These are phyloP conservation scores for Acinonyx jubatus DNA, from an alignment of 2,113 vertebrate species.

Conservation along the genomic window DNA sequence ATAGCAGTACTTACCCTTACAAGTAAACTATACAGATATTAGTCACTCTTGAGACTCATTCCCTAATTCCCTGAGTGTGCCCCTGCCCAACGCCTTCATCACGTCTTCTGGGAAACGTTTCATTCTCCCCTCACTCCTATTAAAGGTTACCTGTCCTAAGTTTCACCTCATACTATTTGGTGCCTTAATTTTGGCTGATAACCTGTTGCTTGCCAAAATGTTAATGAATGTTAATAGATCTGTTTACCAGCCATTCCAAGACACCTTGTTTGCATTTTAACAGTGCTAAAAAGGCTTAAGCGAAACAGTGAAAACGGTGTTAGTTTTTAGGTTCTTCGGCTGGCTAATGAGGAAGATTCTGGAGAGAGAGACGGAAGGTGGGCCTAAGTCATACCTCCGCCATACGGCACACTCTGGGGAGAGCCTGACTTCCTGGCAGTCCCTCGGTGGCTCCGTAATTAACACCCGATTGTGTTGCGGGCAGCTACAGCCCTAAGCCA, in stretches of 20 bases:
- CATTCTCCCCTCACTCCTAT: neutral
- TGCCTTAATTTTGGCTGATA: neutral
- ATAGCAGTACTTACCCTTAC: neutral
- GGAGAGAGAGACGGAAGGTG: neutral
- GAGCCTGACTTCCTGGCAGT: neutral
- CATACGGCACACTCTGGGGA: neutral
- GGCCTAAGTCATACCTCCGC: neutral
- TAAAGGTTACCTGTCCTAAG: neutral
- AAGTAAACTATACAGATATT: neutral
- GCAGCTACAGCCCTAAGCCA: neutral
- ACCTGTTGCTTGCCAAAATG: neutral
- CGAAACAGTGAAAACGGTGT: neutral
- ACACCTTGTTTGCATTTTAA: constrained; percentile 18
- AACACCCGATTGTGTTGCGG: neutral
- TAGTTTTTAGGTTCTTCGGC: constrained; percentile 17
- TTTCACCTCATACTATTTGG: neutral
- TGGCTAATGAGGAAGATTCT: neutral
- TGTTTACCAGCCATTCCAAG: neutral
- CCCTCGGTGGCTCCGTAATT: neutral
- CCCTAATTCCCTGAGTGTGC: neutral
- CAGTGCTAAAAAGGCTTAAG: neutral
- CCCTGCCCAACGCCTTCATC: neutral
- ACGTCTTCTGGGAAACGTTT: neutral
- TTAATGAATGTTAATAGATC: neutral
- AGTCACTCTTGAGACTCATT: neutral